Percentiles rank a stretch among this genome's conserved stretches.
phyloP scores from a whole-genome alignment of 2,888 invertebrate genomes.

The Stenolophus ochropezus region DNA sequence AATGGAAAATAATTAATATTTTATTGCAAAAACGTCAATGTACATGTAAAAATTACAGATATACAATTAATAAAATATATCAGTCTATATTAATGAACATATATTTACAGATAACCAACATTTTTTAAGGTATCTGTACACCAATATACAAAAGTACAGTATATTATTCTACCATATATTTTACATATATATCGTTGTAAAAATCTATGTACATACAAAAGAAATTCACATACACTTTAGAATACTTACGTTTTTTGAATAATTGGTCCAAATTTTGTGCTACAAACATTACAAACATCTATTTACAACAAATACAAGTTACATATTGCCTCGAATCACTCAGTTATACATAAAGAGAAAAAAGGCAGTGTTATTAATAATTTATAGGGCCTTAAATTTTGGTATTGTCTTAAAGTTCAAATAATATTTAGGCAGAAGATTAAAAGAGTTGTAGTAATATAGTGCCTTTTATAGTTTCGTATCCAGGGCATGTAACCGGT shows the following conservation, averaged over 20 bases:
- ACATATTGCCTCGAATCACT: too few species aligned
- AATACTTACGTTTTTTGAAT: not conserved
- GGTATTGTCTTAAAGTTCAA: too few species aligned
- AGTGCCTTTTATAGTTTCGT: too few species aligned
- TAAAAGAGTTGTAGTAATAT: too few species aligned
- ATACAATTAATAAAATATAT: constrained; percentile 36
- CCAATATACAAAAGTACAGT: not conserved
- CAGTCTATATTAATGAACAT: constrained; percentile 18
- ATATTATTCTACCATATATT: not conserved
- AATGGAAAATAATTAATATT: constrained; percentile 14
- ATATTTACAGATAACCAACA: not conserved
- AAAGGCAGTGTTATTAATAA: too few species aligned
- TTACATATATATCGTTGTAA: constrained; percentile 20
- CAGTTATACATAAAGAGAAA: too few species aligned
- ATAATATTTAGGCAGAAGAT: too few species aligned
- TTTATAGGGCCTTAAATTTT: too few species aligned
- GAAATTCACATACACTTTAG: not conserved
- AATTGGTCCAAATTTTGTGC: constrained; percentile 26
- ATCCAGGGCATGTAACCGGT: too few species aligned
- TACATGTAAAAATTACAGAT: constrained; percentile 67
- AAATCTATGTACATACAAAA: constrained; percentile 26
- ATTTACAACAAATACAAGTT: not conserved
- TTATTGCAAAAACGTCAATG: constrained; percentile 51
- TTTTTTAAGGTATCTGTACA: not conserved
- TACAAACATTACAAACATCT: not conserved